A percentile compares a stretch with the other conserved stretches of the same genome.
Evolutionary conservation across 2,888 invertebrate genomes (phyloP).

Genomic region (Hipparchia semele): DNA sequence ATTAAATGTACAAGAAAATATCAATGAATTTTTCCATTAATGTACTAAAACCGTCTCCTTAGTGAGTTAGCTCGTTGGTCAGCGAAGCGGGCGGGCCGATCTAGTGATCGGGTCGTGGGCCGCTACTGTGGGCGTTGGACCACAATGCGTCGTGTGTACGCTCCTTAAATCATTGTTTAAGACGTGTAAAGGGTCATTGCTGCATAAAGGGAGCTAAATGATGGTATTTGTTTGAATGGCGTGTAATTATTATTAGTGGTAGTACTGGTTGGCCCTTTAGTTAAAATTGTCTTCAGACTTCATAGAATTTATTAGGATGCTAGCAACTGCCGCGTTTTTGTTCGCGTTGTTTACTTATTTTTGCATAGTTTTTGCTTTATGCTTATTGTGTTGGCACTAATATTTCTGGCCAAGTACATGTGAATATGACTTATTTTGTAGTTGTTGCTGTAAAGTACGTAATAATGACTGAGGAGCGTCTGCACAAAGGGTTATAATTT

Average conservation of each 20-base stretch:
- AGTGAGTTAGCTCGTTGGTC: conserved; percentile 40
- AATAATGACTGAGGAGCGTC: too few species aligned
- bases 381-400: too few species aligned
- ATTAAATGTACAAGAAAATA: too few species aligned
- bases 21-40: too few species aligned
- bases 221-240: conserved; percentile 27
- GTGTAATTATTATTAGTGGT: conserved; percentile 27
- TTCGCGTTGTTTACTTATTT: too few species aligned
- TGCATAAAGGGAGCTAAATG: conserved; percentile 31
- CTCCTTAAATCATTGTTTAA: conserved; percentile 36
- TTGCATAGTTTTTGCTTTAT: too few species aligned
- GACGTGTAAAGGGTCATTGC: conserved; percentile 38
- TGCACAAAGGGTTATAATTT: too few species aligned
- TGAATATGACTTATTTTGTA: too few species aligned
- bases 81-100: conserved; percentile 75
- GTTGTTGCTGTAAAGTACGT: too few species aligned
- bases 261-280: neutral
- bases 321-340: too few species aligned
- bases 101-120: conserved; percentile 67
- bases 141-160: conserved; percentile 59
- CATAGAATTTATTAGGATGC: neutral
- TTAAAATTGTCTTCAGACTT: conserved; percentile 9
- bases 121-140: conserved; percentile 76
- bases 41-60: conserved; percentile 52
- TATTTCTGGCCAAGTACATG: too few species aligned